Evolutionary conservation across 1,140 invertebrate genomes (phyloP).

Genomic region (Bombus affinis): DNA sequence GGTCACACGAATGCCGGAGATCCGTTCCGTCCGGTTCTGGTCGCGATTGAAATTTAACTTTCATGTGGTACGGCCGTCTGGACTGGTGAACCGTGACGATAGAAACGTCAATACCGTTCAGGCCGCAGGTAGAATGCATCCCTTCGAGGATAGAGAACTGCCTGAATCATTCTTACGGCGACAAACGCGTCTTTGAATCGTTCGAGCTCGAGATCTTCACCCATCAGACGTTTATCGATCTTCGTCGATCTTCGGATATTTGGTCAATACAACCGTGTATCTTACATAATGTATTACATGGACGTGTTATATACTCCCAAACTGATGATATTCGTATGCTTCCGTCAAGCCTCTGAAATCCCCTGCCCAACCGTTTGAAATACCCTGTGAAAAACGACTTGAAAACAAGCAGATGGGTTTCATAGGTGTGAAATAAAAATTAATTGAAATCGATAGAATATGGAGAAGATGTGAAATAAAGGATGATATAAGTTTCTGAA

Average conservation of each 20-base stretch:
- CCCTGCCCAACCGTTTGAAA: no score
- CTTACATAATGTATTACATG: background rate
- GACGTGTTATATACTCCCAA: no score
- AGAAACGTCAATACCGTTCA: constrained; percentile 14
- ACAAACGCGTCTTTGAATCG: background rate
- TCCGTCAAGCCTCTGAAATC: no score
- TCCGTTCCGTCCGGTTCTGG: background rate
- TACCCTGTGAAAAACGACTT: no score
- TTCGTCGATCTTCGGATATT: background rate
- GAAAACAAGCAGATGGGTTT: no score
- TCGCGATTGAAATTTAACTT: constrained; percentile 32
- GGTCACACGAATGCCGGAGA: constrained; percentile 10
- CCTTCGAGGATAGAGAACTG: background rate
- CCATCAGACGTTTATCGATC: background rate
- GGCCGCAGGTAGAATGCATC: background rate
- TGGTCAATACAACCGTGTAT: background rate
- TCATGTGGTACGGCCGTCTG: background rate
- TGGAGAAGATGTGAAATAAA: no score
- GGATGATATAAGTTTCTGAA: no score
- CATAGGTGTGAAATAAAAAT: no score
- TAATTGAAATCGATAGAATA: no score
- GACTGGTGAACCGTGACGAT: constrained; percentile 19
- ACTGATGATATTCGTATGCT: no score
- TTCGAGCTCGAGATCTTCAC: background rate
- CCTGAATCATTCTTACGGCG: constrained; percentile 1